Percentiles rank a stretch among this genome's conserved stretches.
phyloP scores from a whole-genome alignment of 1,140 invertebrate species.

The Steinernema khuongi region DNA sequence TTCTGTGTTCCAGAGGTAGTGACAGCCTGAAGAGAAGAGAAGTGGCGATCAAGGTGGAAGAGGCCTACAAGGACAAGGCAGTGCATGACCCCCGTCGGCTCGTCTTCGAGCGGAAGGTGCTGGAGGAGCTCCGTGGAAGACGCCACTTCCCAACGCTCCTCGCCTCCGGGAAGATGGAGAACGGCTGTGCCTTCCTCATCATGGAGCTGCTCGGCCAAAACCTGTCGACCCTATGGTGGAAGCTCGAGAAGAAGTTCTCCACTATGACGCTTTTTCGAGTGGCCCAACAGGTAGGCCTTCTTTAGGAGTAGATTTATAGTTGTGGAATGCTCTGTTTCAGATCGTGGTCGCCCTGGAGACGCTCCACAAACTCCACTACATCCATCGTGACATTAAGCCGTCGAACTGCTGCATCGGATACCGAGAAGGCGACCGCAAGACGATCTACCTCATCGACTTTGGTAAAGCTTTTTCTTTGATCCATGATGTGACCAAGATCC shows the following conservation, averaged over 20 bases:
- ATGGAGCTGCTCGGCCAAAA: conserved; percentile 1
- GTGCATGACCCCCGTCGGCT: neutral
- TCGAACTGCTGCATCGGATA: conserved; percentile 2
- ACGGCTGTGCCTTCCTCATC: neutral
- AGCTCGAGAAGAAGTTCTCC: neutral
- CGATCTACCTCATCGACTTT: neutral
- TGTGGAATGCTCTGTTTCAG: neutral
- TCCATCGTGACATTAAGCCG: neutral
- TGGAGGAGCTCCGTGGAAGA: neutral
- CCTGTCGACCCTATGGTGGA: neutral
- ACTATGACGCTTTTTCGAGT: neutral
- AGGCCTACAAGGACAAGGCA: neutral
- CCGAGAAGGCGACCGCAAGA: neutral
- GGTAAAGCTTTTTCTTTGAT: neutral
- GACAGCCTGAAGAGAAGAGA: neutral
- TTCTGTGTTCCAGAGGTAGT: neutral
- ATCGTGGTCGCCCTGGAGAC: neutral
- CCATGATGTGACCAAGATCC: neutral
- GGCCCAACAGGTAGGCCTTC: neutral
- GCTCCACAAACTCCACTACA: neutral
- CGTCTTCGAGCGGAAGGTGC: neutral
- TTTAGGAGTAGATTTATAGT: neutral
- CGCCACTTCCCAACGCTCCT: neutral
- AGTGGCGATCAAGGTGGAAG: conserved; percentile 1
- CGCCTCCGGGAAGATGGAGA: neutral